Percentiles rank a stretch among this genome's conserved stretches.
Conservation (phyloP, 2,888 invertebrate genomes). For the Nematopogon swammerdamellus region DNA sequence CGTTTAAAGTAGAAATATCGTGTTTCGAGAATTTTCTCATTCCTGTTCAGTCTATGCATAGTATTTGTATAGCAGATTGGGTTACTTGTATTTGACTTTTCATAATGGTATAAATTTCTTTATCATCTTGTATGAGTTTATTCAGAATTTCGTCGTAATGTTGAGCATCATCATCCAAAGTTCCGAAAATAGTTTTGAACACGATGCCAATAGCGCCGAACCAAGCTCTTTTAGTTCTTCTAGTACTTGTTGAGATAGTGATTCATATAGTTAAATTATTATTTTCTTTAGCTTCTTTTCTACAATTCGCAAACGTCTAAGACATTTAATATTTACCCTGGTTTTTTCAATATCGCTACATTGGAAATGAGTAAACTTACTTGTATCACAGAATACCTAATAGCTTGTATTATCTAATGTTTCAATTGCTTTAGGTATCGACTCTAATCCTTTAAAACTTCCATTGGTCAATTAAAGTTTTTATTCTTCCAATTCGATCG, state of each 20-base stretch:
- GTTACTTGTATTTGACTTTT: constrained; percentile 11
- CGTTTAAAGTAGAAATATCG: constrained; percentile 1
- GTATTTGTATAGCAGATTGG: constrained; percentile 7
- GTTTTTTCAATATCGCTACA: background rate
- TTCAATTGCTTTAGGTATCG: constrained; percentile 1
- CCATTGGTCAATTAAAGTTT: constrained; percentile 5
- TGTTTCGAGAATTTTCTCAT: constrained; percentile 2
- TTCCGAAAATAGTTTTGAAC: constrained; percentile 11
- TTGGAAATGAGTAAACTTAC: background rate
- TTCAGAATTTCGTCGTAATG: constrained; percentile 8
- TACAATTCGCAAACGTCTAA: background rate
- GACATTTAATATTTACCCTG: background rate
- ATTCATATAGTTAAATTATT: background rate
- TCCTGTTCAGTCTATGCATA: constrained; percentile 5
- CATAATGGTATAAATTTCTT: constrained; percentile 5
- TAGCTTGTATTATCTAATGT: too few species aligned
- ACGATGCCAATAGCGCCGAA: constrained; percentile 8
- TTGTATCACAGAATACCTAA: too few species aligned
- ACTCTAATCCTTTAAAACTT: constrained; percentile 6
- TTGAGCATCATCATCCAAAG: constrained; percentile 8
- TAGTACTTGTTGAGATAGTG: background rate
- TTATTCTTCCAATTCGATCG: constrained; percentile 5
- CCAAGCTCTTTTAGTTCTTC: constrained; percentile 7
- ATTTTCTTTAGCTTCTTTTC: background rate
- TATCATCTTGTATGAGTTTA: constrained; percentile 6